Evolutionary conservation across 2,113 vertebrate species (phyloP), one percentile per base, ranked within the genome.

Genomic region (Heliornis fulica): DNA sequence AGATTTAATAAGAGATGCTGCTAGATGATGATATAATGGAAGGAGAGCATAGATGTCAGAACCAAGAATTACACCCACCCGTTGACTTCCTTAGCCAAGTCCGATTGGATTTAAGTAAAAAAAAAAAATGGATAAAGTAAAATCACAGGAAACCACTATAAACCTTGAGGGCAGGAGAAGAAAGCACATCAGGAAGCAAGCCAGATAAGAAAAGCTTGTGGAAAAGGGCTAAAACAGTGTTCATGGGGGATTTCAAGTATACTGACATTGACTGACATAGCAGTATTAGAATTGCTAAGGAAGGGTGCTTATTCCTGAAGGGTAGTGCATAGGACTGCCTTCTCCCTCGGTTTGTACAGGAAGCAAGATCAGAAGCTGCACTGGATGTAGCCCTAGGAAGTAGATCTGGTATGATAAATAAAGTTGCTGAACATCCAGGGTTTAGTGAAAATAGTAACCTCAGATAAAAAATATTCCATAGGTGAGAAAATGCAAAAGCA

Each of bases 161-260:
- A 96, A 97, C 92, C 90, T 94, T 65, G 69, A 86, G 64, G 95
- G 83, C 86, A 97, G 69, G 93, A 97, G 96, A 91, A 95, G 82
- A 89, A 93, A 96, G 80, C 76, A 94, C 43, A 95, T 65, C 66
- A 93, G 77, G 60, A 96, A 96, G 50, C 84, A 96, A 86, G n/a
- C 50, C 32, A 95, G 94, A 96, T 83, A 96, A 93, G 85, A 95
- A 94, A 87, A 46, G 48, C 26, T 83, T 95, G 79, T 72, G 93
- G 92, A 97, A 81, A 92, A 84, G 71, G 91, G 38, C 51, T 89
- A 95, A 91, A 96, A 92, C 40, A 88, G 31, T 60, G 23, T 93
- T 93, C 80, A 94, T 82, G 18, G 17, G 83, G 72, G 65, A 94
- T 95, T 97, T 96, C 45, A 96, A 90, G 76, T 69, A 79, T n/a